phyloP scores from a whole-genome alignment of 2,797 vertebrate species.

The Florisuga fusca region DNA sequence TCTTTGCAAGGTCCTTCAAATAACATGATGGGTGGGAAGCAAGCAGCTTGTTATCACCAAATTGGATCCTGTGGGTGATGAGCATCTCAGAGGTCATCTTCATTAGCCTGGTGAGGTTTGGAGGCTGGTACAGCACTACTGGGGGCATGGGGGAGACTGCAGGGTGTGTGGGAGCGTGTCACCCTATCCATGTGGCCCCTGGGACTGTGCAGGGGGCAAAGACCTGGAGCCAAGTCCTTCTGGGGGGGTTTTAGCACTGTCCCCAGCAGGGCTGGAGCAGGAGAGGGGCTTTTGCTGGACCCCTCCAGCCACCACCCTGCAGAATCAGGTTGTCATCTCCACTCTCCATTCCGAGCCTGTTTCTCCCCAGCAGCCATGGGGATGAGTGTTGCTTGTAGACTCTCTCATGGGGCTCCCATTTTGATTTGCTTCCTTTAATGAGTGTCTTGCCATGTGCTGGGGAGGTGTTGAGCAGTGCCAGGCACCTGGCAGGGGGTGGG shows the following conservation, averaged over 20 bases:
- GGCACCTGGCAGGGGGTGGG: not conserved
- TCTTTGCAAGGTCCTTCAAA: not conserved
- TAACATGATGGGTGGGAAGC: fast-evolving
- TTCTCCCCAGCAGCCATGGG: not conserved
- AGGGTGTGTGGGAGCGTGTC: fast-evolving
- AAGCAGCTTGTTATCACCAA: not conserved
- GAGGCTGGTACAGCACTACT: not conserved
- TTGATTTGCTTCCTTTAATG: slow-evolving; percentile 38
- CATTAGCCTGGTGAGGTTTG: not conserved
- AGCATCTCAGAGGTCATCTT: not conserved
- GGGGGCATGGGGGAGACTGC: not conserved
- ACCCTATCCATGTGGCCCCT: fast-evolving
- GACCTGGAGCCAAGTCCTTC: not conserved
- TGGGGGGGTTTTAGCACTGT: fast-evolving
- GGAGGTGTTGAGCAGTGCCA: not conserved
- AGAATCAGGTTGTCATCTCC: too few species aligned
- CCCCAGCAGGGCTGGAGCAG: not conserved
- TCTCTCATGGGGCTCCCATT: not conserved
- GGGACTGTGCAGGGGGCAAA: fast-evolving
- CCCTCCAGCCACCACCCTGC: not conserved
- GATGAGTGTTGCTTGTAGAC: not conserved
- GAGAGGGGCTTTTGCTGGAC: not conserved
- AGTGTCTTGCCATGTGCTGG: not conserved
- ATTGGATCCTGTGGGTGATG: slow-evolving; percentile 32
- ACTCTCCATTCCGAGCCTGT: too few species aligned